A percentile compares a stretch with the other conserved stretches of the same genome.
These are phyloP conservation scores for Chamaetylas fuelleborni DNA, from an alignment of 2,113 vertebrate species.

Conservation along the genomic window DNA sequence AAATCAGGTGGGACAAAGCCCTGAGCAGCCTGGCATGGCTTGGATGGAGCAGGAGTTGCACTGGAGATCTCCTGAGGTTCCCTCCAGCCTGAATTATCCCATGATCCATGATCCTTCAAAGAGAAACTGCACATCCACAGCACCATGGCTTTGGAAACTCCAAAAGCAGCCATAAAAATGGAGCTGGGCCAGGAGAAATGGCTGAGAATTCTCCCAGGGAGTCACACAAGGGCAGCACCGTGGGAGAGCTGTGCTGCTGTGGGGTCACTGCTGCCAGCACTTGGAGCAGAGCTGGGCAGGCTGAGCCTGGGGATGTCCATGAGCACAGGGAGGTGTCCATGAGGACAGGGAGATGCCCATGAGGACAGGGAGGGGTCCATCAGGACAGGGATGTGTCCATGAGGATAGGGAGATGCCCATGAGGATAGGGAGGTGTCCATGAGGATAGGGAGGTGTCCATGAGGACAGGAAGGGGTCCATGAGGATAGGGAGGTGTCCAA, in stretches of 20 bases:
- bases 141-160: rapidly evolving
- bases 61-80: neutral
- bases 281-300: neutral
- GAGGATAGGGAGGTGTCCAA: no score
- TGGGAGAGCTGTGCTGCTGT: neutral
- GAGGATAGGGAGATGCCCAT: no score
- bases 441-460: no score
- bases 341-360: no score
- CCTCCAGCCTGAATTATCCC: neutral
- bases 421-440: no score
- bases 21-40: neutral
- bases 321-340: no score
- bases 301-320: neutral
- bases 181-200: neutral
- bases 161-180: neutral
- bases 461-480: no score
- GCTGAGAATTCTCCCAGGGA: neutral
- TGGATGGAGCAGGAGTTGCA: neutral
- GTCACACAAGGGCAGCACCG: rapidly evolving
- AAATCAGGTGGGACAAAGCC: neutral
- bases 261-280: neutral
- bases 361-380: no score
- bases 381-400: no score
- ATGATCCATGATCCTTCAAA: no score
- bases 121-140: neutral